Evolutionary conservation across 2,113 vertebrate genomes (phyloP).

Genomic region (Oceanites oceanicus): DNA sequence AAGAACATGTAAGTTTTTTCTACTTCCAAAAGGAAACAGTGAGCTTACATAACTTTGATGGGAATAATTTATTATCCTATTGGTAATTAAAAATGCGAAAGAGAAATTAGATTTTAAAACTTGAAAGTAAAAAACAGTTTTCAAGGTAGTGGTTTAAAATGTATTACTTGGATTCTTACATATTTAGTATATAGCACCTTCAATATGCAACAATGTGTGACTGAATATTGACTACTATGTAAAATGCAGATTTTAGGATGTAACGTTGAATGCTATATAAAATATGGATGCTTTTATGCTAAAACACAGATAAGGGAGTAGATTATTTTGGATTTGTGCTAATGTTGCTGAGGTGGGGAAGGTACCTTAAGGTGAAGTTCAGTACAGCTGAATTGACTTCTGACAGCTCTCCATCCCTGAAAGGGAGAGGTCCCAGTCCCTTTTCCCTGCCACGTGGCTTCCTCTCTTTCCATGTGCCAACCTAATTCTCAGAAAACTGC

Average conservation of each 20-base stretch:
- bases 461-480: background rate
- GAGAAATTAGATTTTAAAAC: background rate
- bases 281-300: background rate
- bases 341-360: background rate
- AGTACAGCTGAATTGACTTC: background rate
- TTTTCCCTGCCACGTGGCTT: background rate
- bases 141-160: background rate
- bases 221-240: background rate
- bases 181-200: background rate
- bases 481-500: background rate
- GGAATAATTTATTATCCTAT: background rate
- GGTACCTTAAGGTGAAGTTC: background rate
- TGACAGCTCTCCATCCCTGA: background rate
- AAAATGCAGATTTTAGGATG: background rate
- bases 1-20: background rate
- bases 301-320: background rate
- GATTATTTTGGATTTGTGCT: background rate
- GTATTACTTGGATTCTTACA: background rate
- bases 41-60: background rate
- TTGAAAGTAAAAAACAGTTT: background rate
- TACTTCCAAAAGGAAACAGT: background rate
- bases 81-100: background rate
- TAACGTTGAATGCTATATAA: accelerated
- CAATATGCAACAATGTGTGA: background rate
- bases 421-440: background rate